Evolutionary conservation across 2,797 vertebrate species (phyloP), one percentile per base, ranked within the genome.

Genomic region (Anguilla anguilla): DNA sequence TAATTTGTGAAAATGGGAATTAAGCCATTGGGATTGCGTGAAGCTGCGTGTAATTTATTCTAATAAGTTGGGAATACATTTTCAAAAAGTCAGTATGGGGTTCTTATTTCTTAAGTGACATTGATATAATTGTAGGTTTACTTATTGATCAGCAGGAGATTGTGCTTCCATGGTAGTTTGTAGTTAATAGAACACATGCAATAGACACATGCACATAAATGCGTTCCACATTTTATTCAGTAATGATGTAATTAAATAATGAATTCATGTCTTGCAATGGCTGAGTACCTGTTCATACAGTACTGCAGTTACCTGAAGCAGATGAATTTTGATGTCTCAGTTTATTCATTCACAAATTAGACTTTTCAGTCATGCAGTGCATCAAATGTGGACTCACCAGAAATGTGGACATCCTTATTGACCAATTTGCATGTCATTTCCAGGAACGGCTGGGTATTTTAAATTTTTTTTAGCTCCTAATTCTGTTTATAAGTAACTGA

Each of bases 31-130:
- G 57, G 51, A 55, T 85, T 57, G 82, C 69, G 74, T 77, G 83
- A 85, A 88, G 25, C 53, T 11, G 35, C 69, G 85, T 85, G 83
- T 77, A 85, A 85, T 88, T 25, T 61, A 88, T 85, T 64, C 25
- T 72, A 67, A 57, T 85, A 59, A 84, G 87, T 74, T 72, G 64
- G 35, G 51, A 84, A 77, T 46, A 43, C 61, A 64, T 85, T 88
- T 88, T 61, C 35, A 51, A 49, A 85, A 67, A 74, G 39, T 85
- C 53, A 61, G 69, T 17, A 59, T 51, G 83, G 87, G 83, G 53
- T 88, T 69, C 43, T 55, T 74, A 77, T 85, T 49, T 88, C 22
- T 51, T 43, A 22, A 57, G n/a, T 64, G 46, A 61, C 86, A 49
- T 31, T 72, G 53, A 87, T 51, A 82, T 25, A 82, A 25, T 51